Conservation (phyloP, 2,113 vertebrate species). For the Ceyx margarethae region DNA sequence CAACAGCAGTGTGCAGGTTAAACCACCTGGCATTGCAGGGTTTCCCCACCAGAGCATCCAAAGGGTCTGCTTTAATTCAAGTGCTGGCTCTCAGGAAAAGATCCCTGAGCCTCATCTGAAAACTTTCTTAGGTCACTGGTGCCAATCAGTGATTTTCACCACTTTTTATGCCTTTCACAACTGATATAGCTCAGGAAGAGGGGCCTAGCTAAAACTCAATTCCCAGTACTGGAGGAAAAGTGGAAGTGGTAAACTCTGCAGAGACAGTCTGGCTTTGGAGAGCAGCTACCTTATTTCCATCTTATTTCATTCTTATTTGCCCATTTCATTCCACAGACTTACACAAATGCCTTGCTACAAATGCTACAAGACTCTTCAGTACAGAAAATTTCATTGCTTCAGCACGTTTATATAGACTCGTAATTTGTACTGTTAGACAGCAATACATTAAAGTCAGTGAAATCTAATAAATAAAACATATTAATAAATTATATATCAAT, state of each 20-base stretch:
- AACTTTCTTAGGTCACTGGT: not conserved
- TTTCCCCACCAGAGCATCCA: not conserved
- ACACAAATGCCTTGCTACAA: not conserved
- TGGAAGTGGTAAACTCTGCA: not conserved
- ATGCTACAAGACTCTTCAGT: not conserved
- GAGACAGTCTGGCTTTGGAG: not conserved
- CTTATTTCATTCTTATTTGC: not conserved
- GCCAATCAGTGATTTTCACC: not conserved
- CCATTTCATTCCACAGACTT: not conserved
- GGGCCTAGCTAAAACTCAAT: not conserved
- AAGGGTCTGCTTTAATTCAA: not conserved
- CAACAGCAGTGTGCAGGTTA: not conserved
- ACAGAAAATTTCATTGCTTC: not conserved
- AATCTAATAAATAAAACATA: constrained; percentile 40
- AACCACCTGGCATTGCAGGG: not conserved
- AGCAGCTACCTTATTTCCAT: not conserved
- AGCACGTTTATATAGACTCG: not conserved
- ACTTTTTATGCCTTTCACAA: not conserved
- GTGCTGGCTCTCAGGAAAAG: not conserved
- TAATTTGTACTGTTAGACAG: not conserved
- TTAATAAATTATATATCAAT: constrained; percentile 34
- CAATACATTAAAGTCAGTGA: not conserved
- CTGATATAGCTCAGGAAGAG: not conserved
- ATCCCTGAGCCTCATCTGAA: not conserved
- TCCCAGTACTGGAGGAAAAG: not conserved